Conservation (phyloP, 2,797 vertebrate species). For the Cercopithecus petaurista region DNA sequence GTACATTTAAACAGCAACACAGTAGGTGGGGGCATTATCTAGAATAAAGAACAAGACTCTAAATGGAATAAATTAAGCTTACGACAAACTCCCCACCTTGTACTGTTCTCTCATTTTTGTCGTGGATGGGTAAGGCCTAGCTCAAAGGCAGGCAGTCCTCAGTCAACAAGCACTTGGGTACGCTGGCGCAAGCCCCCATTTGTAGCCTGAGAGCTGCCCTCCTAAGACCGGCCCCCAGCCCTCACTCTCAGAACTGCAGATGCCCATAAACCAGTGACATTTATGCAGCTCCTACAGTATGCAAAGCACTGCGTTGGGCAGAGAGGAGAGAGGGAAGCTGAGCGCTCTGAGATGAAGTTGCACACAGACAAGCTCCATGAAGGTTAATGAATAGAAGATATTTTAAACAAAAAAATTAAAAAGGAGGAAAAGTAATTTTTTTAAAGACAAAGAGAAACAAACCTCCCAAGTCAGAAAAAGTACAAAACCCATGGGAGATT, state of each 20-base stretch:
- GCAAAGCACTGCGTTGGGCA: too few species aligned
- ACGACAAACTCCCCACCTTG: not conserved
- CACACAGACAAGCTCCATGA: not conserved
- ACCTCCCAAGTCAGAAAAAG: not conserved
- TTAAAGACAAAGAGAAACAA: not conserved
- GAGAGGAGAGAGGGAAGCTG: too few species aligned
- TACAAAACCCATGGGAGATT: not conserved
- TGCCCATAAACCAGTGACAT: rapidly evolving
- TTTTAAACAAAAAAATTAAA: not conserved
- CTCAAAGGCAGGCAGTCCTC: not conserved
- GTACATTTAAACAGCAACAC: not conserved
- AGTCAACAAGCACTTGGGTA: not conserved
- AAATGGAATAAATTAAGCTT: not conserved
- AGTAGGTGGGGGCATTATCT: not conserved
- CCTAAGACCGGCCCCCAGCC: too few species aligned
- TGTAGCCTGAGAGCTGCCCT: not conserved
- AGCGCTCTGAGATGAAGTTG: not conserved
- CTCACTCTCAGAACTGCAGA: not conserved
- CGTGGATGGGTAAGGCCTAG: not conserved
- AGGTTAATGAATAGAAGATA: not conserved
- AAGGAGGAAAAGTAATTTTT: not conserved
- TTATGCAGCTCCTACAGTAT: not conserved
- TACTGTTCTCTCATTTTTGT: not conserved
- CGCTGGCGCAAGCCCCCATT: not conserved
- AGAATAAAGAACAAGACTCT: not conserved